phyloP scores from a whole-genome alignment of 2,113 vertebrate species.

The Corydoras sp. region DNA sequence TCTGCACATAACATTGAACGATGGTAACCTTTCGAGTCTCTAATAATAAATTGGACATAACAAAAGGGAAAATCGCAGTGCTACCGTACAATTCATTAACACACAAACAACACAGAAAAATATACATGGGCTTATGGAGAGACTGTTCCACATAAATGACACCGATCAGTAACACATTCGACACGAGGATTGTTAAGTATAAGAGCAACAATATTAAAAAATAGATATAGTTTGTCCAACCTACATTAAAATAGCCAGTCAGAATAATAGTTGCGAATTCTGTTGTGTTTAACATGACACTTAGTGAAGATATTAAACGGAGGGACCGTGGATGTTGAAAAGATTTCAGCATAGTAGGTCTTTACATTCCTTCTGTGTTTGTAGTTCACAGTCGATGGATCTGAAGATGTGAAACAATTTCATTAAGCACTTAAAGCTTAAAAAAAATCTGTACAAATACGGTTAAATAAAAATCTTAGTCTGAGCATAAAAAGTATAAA shows the following conservation, averaged over 20 bases:
- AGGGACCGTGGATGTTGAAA: too few relatives aligned
- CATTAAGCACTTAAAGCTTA: too few relatives aligned
- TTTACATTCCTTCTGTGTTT: too few relatives aligned
- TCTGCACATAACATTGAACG: slow-evolving; percentile 51
- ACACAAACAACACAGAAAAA: slow-evolving; percentile 54
- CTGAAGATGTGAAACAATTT: too few relatives aligned
- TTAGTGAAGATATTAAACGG: background rate
- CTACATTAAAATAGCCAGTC: slow-evolving; percentile 41
- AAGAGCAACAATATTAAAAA: slow-evolving; percentile 38
- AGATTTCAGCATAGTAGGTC: too few relatives aligned
- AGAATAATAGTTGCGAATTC: slow-evolving; percentile 42
- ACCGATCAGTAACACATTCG: slow-evolving; percentile 43
- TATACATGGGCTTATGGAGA: slow-evolving; percentile 61
- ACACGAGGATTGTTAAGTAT: slow-evolving; percentile 35
- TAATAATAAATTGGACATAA: slow-evolving; percentile 41
- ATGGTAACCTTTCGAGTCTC: slow-evolving; percentile 43
- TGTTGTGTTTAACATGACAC: slow-evolving; percentile 40
- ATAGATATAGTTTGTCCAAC: slow-evolving; percentile 41
- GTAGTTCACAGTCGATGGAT: too few relatives aligned
- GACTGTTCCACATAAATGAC: slow-evolving; percentile 48
- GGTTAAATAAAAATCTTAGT: too few relatives aligned
- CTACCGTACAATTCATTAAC: slow-evolving; percentile 52
- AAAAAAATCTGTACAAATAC: background rate
- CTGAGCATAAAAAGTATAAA: too few relatives aligned
- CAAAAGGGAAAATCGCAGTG: slow-evolving; percentile 40